Percentiles rank a stretch among this genome's conserved stretches.
Evolutionary conservation across 2,888 invertebrate genomes (phyloP).

Genomic region (Drosophila suboccidentalis): DNA sequence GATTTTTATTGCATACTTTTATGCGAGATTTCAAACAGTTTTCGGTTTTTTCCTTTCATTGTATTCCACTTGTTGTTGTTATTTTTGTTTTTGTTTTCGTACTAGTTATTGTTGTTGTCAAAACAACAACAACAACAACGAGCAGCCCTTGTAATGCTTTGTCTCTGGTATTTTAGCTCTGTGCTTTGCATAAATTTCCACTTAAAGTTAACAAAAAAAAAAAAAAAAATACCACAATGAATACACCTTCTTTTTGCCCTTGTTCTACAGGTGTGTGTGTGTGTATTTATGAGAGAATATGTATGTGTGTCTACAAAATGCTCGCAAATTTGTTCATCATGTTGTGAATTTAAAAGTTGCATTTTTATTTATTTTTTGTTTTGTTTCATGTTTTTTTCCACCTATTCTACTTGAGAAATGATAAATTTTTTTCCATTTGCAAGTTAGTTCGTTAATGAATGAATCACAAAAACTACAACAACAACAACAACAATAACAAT

Average conservation of each 20-base stretch:
- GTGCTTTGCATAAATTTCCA: constrained; percentile 79
- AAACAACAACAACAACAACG: background rate
- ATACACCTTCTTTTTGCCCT: constrained; percentile 11
- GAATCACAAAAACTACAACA: background rate
- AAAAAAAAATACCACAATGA: constrained; percentile 52
- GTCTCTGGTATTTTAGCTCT: constrained; percentile 41
- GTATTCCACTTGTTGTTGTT: constrained; percentile 2
- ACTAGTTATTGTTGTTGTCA: background rate
- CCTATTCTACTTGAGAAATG: constrained; percentile 6
- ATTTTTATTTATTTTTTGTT: background rate
- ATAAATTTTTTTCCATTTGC: constrained; percentile 35
- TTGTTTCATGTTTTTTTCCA: background rate
- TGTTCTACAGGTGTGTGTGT: background rate
- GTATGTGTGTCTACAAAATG: constrained; percentile 33
- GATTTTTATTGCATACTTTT: constrained; percentile 80
- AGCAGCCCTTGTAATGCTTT: constrained; percentile 12
- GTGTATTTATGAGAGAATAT: constrained; percentile 8
- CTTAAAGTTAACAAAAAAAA: constrained; percentile 13
- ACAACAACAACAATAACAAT: background rate
- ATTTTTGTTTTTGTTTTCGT: constrained; percentile 3
- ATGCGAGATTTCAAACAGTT: constrained; percentile 68
- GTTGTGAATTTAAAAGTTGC: constrained; percentile 30
- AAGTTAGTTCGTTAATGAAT: constrained; percentile 46
- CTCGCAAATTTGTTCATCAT: constrained; percentile 58
- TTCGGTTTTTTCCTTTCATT: constrained; percentile 20